These are phyloP conservation scores for Festucalex cinctus DNA, from an alignment of 2,113 vertebrate species.

Conservation along the genomic window DNA sequence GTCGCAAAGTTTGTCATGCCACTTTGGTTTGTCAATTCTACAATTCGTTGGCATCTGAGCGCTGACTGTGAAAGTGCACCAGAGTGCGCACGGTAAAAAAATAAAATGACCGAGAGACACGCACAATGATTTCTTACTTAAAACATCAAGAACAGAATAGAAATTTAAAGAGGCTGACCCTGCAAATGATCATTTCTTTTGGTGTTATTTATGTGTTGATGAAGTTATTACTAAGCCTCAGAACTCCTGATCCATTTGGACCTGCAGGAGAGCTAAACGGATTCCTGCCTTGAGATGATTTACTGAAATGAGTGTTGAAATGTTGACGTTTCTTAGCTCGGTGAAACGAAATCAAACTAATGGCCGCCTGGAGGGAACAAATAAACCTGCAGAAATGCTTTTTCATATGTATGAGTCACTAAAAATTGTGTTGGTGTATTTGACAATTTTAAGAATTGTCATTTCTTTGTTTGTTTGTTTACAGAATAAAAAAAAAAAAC, in stretches of 20 bases:
- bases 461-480: no score
- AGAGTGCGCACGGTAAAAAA: slow-evolving; percentile 16
- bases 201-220: no score
- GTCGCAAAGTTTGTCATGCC: slow-evolving; percentile 9
- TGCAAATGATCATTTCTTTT: no score
- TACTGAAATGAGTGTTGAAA: background rate
- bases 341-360: slow-evolving; percentile 1
- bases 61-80: slow-evolving; percentile 33
- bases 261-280: background rate
- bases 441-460: no score
- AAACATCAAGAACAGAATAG: background rate
- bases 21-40: slow-evolving; percentile 4
- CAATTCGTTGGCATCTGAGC: background rate
- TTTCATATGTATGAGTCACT: no score
- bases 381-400: slow-evolving; percentile 1
- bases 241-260: background rate
- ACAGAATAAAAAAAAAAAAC: no score
- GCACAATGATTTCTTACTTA: background rate
- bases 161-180: no score
- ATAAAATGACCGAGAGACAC: background rate
- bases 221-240: background rate
- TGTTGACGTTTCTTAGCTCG: background rate
- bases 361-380: slow-evolving; percentile 2
- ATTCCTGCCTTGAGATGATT: background rate
- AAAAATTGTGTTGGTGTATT: no score